Evolutionary conservation across 2,888 invertebrate species (phyloP).

Genomic region (Eilema caniola): DNA sequence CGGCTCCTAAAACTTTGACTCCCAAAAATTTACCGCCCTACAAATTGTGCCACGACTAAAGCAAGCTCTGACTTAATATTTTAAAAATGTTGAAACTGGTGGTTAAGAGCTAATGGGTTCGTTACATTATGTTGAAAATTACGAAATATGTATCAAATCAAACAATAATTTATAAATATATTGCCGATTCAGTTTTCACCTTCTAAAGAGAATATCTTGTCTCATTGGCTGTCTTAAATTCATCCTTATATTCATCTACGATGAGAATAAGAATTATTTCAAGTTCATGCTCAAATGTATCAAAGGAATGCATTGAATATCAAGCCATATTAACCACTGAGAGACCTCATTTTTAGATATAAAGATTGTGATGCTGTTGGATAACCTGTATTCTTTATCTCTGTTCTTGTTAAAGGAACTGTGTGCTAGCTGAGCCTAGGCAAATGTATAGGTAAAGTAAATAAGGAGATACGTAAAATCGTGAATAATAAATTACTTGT

Average conservation of each 20-base stretch:
- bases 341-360: too few species aligned
- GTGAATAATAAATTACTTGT: not conserved
- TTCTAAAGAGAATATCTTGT: too few species aligned
- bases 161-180: too few species aligned
- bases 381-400: conserved; percentile 19
- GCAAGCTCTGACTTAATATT: not conserved
- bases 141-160: not conserved
- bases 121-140: not conserved
- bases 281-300: too few species aligned
- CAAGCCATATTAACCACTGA: too few species aligned
- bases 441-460: not conserved
- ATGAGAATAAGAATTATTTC: too few species aligned
- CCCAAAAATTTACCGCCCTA: not conserved
- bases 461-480: not conserved
- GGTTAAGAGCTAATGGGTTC: not conserved
- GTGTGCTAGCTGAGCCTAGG: not conserved
- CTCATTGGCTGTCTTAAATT: too few species aligned
- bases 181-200: too few species aligned
- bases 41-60: not conserved
- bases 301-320: too few species aligned
- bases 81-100: not conserved
- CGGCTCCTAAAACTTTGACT: not conserved
- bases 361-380: too few species aligned
- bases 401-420: not conserved
- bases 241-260: too few species aligned